A percentile compares a stretch with the other conserved stretches of the same genome.
phyloP scores from a whole-genome alignment of 2,113 vertebrate genomes.

The Natator depressus region DNA sequence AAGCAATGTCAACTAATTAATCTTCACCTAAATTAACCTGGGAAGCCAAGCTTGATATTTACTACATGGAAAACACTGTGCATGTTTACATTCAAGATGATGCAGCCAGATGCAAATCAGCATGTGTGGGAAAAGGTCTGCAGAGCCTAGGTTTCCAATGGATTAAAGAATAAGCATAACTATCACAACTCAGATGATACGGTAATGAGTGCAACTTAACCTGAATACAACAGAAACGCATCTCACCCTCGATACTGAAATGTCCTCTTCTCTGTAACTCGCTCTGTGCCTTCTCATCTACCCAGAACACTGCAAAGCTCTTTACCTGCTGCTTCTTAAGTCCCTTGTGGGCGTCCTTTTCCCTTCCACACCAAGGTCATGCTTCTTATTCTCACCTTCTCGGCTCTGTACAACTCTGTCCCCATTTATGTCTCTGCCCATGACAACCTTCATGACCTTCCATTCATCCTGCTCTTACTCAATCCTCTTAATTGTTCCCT shows the following conservation, averaged over 20 bases:
- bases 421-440: background rate
- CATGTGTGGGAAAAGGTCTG: background rate
- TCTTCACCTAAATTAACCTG: accelerated
- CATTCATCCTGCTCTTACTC: background rate
- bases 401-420: background rate
- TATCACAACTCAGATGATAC: too few species aligned
- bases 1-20: background rate
- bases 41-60: background rate
- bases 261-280: background rate
- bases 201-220: too few species aligned
- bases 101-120: background rate
- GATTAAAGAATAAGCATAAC: background rate
- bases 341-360: background rate
- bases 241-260: background rate
- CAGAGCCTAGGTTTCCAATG: background rate
- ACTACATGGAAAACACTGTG: background rate
- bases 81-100: background rate
- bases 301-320: accelerated
- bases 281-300: background rate
- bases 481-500: background rate
- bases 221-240: background rate
- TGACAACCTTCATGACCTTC: background rate
- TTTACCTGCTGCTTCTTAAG: background rate
- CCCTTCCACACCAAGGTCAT: background rate
- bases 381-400: background rate